phyloP scores from a whole-genome alignment of 2,797 vertebrate genomes.

The Denticeps clupeoides region DNA sequence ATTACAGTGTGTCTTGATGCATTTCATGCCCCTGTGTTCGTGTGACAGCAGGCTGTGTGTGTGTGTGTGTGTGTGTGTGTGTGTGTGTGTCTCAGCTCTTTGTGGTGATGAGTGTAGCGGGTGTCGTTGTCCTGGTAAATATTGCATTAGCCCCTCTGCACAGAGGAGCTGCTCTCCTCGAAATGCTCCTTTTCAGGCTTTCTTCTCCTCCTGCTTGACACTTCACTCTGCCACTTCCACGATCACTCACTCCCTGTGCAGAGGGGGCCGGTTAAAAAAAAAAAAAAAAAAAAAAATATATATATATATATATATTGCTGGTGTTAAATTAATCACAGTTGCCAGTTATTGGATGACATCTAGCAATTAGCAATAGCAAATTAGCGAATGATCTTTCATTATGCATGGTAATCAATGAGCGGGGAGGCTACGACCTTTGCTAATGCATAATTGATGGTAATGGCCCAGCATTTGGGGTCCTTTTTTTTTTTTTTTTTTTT shows the following conservation, averaged over 20 bases:
- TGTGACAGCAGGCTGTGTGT: not conserved
- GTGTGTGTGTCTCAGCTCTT: not conserved
- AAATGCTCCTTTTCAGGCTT: not conserved
- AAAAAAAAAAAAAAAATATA: not conserved
- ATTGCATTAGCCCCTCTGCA: slow-evolving; percentile 14
- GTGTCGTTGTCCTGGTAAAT: slow-evolving; percentile 15
- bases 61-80: not conserved
- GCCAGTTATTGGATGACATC: slow-evolving; percentile 19
- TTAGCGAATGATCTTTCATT: slow-evolving; percentile 18
- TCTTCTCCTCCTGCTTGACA: not conserved
- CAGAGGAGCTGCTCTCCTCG: not conserved
- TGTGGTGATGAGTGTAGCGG: not conserved
- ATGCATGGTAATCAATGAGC: slow-evolving; percentile 20
- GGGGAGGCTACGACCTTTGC: slow-evolving; percentile 22
- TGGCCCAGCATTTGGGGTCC: slow-evolving; percentile 3
- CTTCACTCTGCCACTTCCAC: not conserved
- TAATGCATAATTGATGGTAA: slow-evolving; percentile 32
- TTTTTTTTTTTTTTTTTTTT: not conserved
- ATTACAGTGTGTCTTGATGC: too few species aligned
- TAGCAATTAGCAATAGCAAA: slow-evolving; percentile 20
- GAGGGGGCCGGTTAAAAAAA: not conserved
- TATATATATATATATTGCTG: slow-evolving; percentile 12
- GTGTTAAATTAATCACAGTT: slow-evolving; percentile 20
- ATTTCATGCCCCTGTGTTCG: not conserved
- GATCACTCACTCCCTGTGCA: not conserved